A percentile compares a stretch with the other conserved stretches of the same genome.
Evolutionary conservation across 2,888 invertebrate genomes (phyloP).

Genomic region (Formica aserva): DNA sequence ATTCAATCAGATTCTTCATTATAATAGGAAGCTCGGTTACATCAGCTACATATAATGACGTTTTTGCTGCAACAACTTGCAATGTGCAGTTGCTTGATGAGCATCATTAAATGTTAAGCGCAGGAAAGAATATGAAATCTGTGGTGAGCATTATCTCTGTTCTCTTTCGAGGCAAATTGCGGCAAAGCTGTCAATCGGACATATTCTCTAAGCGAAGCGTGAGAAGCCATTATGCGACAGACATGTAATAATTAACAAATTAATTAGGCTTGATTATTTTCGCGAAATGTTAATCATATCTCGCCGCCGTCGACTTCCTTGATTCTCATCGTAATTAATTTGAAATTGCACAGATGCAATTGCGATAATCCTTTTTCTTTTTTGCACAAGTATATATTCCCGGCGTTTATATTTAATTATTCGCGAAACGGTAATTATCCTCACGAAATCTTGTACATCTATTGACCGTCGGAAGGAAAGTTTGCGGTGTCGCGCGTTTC

Average conservation of each 20-base stretch:
- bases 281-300: slow-evolving; percentile 40
- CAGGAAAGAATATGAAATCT: slow-evolving; percentile 9
- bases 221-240: slow-evolving; percentile 55
- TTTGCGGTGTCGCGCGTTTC: background rate
- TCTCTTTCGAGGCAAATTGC: background rate
- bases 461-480: slow-evolving; percentile 36
- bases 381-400: slow-evolving; percentile 4
- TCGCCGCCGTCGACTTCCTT: slow-evolving; percentile 41
- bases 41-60: background rate
- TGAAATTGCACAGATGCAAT: slow-evolving; percentile 39
- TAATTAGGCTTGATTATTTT: slow-evolving; percentile 52
- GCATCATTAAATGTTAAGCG: slow-evolving; percentile 8
- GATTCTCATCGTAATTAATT: slow-evolving; percentile 56
- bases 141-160: background rate
- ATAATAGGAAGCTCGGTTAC: background rate
- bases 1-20: background rate
- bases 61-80: background rate
- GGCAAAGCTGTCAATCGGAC: slow-evolving; percentile 1
- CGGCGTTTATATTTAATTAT: slow-evolving; percentile 41
- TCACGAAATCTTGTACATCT: background rate
- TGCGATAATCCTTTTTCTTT: slow-evolving; percentile 38
- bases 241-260: slow-evolving; percentile 46
- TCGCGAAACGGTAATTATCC: slow-evolving; percentile 17
- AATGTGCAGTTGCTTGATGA: background rate
- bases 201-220: slow-evolving; percentile 19